Evolutionary conservation across 2,888 invertebrate species (phyloP), one percentile per base, ranked within the genome.

Genomic region (Sepiola atlantica): DNA sequence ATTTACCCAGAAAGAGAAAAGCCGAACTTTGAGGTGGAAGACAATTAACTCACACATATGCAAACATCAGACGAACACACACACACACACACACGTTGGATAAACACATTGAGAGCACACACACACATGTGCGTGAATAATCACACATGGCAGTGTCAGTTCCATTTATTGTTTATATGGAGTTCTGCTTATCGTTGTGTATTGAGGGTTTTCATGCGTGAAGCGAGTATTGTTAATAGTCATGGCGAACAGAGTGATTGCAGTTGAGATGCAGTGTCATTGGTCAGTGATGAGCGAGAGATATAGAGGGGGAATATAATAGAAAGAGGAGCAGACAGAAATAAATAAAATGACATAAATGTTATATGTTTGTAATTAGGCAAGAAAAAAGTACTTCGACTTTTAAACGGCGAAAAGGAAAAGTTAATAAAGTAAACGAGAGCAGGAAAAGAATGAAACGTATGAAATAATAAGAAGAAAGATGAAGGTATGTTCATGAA

Each of bases 141-240:
- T 2, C n/a, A 32, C 32, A 32, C 16, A n/a, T 16, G n/a, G 77
- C 77, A 16, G 16, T 77, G 77, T 77, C 77, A 32, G n/a, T 77
- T 77, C 77, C n/a, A 77, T 77, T 77, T n/a, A 77, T 77, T 77
- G 77, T 77, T 77, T 77, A 77, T 77, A n/a, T 16, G 77, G n/a
- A n/a, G n/a, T 77, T 77, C n/a, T n/a, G 77, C 14, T 14, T 0
- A 77, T 77, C 77, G 77, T 77, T 77, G 77, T 77, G 77, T 32
- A n/a, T 77, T n/a, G 77, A n/a, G 77, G n/a, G n/a, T 77, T 77
- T 77, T 77, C 77, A 77, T 77, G n/a, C 77, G 77, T 77, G 77
- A 77, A 77, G n/a, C 16, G 32, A 77, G 77, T 77, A 77, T 77
- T 77, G 77, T 77, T n/a, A 77, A n/a, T 77, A 77, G 77, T 77